Conservation (phyloP, 2,113 vertebrate species). For the Mustela nigripes region DNA sequence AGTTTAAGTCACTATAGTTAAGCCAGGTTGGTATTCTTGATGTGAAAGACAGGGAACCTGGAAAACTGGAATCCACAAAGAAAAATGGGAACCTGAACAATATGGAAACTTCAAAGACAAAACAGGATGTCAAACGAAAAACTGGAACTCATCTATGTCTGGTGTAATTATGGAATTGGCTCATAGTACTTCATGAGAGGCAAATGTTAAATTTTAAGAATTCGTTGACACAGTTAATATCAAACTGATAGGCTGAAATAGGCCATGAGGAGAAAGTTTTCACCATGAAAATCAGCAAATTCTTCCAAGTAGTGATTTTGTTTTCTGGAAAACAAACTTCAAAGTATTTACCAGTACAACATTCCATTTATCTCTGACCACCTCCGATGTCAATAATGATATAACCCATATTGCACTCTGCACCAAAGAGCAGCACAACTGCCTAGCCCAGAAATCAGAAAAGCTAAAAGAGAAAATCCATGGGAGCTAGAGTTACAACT, state of each 20-base stretch:
- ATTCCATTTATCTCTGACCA: background rate
- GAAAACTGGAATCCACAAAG: accelerated
- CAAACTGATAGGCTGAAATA: background rate
- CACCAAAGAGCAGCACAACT: background rate
- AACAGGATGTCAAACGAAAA: background rate
- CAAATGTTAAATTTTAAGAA: background rate
- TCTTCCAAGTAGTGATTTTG: background rate
- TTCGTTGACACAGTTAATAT: background rate
- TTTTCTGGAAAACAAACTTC: background rate
- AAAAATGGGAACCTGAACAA: background rate
- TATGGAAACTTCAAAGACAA: background rate
- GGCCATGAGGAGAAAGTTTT: background rate
- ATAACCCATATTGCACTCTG: background rate
- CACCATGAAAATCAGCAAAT: background rate
- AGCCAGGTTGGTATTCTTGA: background rate
- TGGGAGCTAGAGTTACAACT: background rate
- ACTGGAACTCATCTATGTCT: background rate
- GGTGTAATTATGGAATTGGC: background rate
- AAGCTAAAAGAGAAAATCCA: background rate
- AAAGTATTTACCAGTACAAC: background rate
- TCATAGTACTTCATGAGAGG: background rate
- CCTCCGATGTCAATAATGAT: too few species aligned
- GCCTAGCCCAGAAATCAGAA: background rate
- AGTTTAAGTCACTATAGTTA: background rate
- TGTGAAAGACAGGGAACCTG: background rate